Base-by-base conservation (phyloP, 2,888 invertebrate genomes). In the Taenaris catops region DNA sequence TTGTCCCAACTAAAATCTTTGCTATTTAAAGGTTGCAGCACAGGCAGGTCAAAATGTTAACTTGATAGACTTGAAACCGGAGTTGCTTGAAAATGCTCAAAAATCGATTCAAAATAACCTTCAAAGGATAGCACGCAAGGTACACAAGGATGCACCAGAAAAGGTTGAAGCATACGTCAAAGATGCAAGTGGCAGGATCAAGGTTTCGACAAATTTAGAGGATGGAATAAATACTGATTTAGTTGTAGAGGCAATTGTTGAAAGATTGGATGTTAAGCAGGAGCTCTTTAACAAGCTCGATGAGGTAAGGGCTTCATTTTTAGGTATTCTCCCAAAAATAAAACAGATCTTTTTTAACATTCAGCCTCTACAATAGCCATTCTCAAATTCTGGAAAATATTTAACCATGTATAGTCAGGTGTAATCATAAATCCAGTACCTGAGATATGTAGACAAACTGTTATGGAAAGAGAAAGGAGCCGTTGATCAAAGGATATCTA, bases 191-290 rank as follows among this genome's bases (percentile, higher is more conserved):
- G 65, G 68, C n/a, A 88, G 91, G 41, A 73, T 81, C 33, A 74
- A 72, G 47, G 64, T 89, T 1, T 87, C 90, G 0, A 91, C 92
- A 0, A 88, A 91, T 54, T 54, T 92, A 1, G 75, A 80, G 1
- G 89, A 89, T 35, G 89, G 92, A 3, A 93, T 92, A 0, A 78
- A 90, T 41, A 86, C 92, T 0, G 95, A 96, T 69, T 71, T 96
- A 38, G 93, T 96, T 1, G 89, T 97, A 6, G 96, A 97, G 74
- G 96, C 96, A 1, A 94, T 96, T 59, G 91, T 96, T 5, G 96
- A 97, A 71, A 95, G 94, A 60, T 76, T 97, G 40, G 91, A 91
- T 31, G 73, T 91, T 0, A 95, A 95, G 64, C 93, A 93, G 58
- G 91, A 94, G 52, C 73, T 96, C 2, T 96, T 96, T 59, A 87